Percentiles rank a stretch among this genome's conserved stretches.
Conservation (phyloP, 2,797 vertebrate species). For the Liasis olivaceus region DNA sequence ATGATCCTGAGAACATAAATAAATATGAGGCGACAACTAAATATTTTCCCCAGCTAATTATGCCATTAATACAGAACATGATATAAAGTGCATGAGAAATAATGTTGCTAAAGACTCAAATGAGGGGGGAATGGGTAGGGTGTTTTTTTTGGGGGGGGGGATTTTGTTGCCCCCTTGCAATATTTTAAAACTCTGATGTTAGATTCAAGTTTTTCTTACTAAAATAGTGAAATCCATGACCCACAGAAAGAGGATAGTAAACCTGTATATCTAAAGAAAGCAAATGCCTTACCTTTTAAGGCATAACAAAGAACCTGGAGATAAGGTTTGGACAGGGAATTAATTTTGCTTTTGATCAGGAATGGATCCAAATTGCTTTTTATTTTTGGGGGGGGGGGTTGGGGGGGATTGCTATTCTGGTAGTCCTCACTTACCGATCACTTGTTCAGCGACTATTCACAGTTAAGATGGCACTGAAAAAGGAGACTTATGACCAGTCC, state of each 20-base stretch:
- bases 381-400: too few relatives aligned
- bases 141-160: constrained; percentile 25
- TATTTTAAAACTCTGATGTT: constrained; percentile 47
- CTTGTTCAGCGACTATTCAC: too few relatives aligned
- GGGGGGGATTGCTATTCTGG: too few relatives aligned
- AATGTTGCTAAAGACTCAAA: constrained; percentile 56
- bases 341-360: neutral
- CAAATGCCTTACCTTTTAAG: neutral
- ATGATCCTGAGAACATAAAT: constrained; percentile 75
- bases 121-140: constrained; percentile 13
- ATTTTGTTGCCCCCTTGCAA: constrained; percentile 17
- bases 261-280: neutral
- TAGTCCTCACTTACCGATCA: too few relatives aligned
- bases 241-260: neutral
- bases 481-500: too few relatives aligned
- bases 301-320: too few relatives aligned
- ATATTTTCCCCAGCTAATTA: constrained; percentile 77
- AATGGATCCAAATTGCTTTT: too few relatives aligned
- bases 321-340: neutral
- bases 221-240: constrained; percentile 4
- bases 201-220: constrained; percentile 38
- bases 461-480: too few relatives aligned
- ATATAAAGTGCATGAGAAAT: constrained; percentile 63
- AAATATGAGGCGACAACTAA: constrained; percentile 72
- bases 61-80: constrained; percentile 67